Conservation (phyloP, 2,113 vertebrate species). For the Prinia subflava region DNA sequence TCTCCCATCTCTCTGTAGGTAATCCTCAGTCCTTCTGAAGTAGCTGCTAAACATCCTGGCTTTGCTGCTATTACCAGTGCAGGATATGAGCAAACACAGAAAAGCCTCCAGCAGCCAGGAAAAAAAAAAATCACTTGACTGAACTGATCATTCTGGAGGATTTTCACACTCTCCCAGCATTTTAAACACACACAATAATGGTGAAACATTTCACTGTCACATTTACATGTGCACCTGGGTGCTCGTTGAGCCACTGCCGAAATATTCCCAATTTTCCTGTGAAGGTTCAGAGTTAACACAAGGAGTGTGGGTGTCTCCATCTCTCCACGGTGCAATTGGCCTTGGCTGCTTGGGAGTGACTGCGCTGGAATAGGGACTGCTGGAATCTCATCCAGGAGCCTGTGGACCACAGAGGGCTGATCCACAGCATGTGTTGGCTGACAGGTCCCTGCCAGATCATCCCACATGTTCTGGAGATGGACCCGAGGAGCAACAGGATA, state of each 20-base stretch:
- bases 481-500: background rate
- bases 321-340: background rate
- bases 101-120: background rate
- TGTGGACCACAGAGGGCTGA: background rate
- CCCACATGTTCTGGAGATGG: background rate
- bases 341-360: background rate
- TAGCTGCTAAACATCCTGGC: background rate
- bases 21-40: background rate
- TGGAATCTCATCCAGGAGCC: background rate
- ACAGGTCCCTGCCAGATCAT: background rate
- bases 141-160: background rate
- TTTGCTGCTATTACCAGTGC: background rate
- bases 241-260: accelerated
- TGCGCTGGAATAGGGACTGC: background rate
- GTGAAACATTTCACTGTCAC: background rate
- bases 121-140: background rate
- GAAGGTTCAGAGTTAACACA: background rate
- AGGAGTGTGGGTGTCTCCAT: background rate
- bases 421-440: background rate
- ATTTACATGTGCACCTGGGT: accelerated
- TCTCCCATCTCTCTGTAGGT: background rate
- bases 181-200: background rate
- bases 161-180: background rate
- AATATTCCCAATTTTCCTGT: background rate
- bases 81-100: background rate